These are phyloP conservation scores for Semicossyphus pulcher DNA, from an alignment of 2,113 vertebrate species.

Conservation along the genomic window DNA sequence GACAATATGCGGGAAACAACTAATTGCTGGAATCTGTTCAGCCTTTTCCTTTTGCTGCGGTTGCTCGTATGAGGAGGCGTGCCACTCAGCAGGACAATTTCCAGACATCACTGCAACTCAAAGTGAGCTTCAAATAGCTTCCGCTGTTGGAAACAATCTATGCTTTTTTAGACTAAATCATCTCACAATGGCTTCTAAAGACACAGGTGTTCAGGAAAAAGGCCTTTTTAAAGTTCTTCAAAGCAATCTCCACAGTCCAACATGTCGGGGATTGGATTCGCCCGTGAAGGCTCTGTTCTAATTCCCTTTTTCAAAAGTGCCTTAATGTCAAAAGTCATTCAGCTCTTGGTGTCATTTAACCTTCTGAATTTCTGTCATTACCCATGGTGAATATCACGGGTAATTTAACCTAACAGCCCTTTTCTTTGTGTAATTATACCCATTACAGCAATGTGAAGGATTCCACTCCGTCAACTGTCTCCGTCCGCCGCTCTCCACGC, in stretches of 20 bases:
- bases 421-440: slow-evolving; percentile 80
- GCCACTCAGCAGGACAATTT: slow-evolving; percentile 53
- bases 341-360: slow-evolving; percentile 77
- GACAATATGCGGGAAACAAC: slow-evolving; percentile 14
- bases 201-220: slow-evolving; percentile 47
- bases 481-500: slow-evolving; percentile 37
- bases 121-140: slow-evolving; percentile 59
- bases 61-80: slow-evolving; percentile 33
- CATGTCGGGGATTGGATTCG: slow-evolving; percentile 50
- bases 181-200: slow-evolving; percentile 57
- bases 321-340: slow-evolving; percentile 70
- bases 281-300: slow-evolving; percentile 53
- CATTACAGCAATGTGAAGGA: slow-evolving; percentile 73
- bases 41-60: slow-evolving; percentile 20
- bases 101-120: slow-evolving; percentile 46
- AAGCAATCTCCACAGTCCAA: slow-evolving; percentile 49
- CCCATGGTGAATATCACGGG: slow-evolving; percentile 74
- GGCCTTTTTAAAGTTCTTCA: slow-evolving; percentile 54
- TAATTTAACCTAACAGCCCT: slow-evolving; percentile 80
- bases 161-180: slow-evolving; percentile 59
- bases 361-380: slow-evolving; percentile 76
- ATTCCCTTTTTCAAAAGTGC: slow-evolving; percentile 65
- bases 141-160: slow-evolving; percentile 56
- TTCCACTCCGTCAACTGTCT: slow-evolving; percentile 65
- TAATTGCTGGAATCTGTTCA: slow-evolving; percentile 59